Conservation (phyloP, 1,140 invertebrate genomes). For the Caenorhabditis tropicalis region DNA sequence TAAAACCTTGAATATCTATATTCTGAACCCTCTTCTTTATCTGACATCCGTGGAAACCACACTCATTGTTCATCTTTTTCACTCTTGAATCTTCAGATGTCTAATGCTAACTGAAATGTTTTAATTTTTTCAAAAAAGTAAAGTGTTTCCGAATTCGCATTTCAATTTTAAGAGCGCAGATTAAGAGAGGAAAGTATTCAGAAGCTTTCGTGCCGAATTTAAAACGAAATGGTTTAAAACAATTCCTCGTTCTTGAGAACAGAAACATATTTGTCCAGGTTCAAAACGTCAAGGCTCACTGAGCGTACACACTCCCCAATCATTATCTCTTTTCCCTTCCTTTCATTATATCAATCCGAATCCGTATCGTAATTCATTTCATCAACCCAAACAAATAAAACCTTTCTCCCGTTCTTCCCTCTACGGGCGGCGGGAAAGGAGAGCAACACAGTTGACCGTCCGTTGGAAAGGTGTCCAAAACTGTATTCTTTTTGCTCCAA, state of each 20-base stretch:
- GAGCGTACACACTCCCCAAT: not conserved
- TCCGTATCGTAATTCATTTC: not conserved
- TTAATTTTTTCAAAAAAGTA: not conserved
- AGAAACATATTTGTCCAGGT: too few relatives aligned
- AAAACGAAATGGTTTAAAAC: too few relatives aligned
- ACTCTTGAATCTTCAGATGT: not conserved
- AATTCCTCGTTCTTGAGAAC: too few relatives aligned
- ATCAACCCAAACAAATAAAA: not conserved
- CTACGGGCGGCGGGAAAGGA: too few relatives aligned
- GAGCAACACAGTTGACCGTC: not conserved
- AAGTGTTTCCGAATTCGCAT: not conserved
- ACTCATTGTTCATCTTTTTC: not conserved
- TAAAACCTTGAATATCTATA: too few relatives aligned
- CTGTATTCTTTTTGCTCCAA: not conserved
- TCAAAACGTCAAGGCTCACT: too few relatives aligned
- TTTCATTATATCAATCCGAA: not conserved
- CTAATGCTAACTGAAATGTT: not conserved
- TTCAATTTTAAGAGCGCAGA: not conserved
- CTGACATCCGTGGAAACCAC: not conserved
- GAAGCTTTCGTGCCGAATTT: too few relatives aligned
- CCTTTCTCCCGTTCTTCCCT: not conserved
- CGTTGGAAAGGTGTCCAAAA: constrained; percentile 32
- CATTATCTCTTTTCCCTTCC: not conserved
- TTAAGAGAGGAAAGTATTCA: too few relatives aligned
- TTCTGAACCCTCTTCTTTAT: not conserved